Evolutionary conservation across 1,140 invertebrate genomes (phyloP).

Genomic region (Lysiphlebus fabarum): DNA sequence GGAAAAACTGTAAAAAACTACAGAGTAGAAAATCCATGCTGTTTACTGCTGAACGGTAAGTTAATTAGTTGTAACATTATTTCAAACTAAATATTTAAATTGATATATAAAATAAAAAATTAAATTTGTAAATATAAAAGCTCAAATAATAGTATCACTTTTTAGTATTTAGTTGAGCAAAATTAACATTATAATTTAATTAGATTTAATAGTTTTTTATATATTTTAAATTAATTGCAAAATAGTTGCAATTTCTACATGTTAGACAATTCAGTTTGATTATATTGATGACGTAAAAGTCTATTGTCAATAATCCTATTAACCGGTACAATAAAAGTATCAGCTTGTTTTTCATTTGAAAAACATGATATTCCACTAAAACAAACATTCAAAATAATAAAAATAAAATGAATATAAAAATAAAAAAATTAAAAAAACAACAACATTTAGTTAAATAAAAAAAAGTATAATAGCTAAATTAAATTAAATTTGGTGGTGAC

Average conservation of each 20-base stretch:
- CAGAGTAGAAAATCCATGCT: conserved; percentile 1
- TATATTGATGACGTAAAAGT: conserved; percentile 19
- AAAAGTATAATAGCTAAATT: not conserved
- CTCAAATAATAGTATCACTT: too few relatives aligned
- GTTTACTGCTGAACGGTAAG: conserved; percentile 23
- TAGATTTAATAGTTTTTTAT: not conserved
- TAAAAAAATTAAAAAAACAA: too few relatives aligned
- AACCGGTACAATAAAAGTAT: conserved; percentile 20
- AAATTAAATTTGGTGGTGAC: not conserved
- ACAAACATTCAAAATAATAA: conserved; percentile 24
- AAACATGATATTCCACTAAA: conserved; percentile 21
- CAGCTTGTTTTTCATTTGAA: not conserved
- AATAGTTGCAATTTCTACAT: not conserved
- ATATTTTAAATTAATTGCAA: too few relatives aligned
- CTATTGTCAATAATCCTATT: conserved; percentile 34
- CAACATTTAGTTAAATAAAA: not conserved
- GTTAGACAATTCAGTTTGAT: conserved; percentile 29
- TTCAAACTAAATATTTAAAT: not conserved
- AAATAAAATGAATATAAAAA: not conserved
- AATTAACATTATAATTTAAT: not conserved
- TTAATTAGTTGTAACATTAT: conserved; percentile 22
- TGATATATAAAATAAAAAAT: conserved; percentile 3
- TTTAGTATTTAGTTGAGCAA: too few relatives aligned
- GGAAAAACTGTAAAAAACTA: not conserved
- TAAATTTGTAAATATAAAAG: not conserved